Conservation (phyloP, 2,888 invertebrate species). For the Sycophila texana region DNA sequence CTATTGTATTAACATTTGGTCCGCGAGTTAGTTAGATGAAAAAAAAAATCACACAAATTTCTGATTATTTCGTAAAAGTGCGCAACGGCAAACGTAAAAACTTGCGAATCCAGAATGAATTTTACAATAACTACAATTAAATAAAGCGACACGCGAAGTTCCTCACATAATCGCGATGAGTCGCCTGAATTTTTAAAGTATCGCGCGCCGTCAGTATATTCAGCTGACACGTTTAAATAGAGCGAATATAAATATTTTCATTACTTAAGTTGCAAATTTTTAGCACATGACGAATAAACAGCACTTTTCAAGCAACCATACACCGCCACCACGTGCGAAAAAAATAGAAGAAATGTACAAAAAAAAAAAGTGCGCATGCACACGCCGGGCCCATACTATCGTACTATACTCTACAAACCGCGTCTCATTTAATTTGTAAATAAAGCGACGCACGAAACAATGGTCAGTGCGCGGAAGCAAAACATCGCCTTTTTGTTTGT, state of each 20-base stretch:
- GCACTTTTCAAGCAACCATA: neutral
- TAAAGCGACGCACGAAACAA: neutral
- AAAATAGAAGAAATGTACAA: neutral
- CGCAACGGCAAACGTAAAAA: neutral
- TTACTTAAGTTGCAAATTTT: neutral
- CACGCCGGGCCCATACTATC: too few species aligned
- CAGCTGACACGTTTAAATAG: neutral
- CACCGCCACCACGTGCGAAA: neutral
- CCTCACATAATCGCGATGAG: neutral
- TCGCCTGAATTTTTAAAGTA: constrained; percentile 15
- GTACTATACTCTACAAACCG: too few species aligned
- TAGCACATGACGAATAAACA: too few species aligned
- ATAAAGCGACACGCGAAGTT: neutral
- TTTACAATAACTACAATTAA: neutral
- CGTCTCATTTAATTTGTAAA: too few species aligned
- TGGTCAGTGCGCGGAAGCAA: neutral
- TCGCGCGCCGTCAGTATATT: neutral
- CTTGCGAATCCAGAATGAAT: neutral
- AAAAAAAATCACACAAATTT: neutral
- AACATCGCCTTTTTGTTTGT: neutral
- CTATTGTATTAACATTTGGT: neutral
- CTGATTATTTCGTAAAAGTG: neutral
- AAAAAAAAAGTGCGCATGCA: neutral
- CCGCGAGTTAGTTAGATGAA: neutral
- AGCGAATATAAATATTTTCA: neutral